A percentile compares a stretch with the other conserved stretches of the same genome.
Conservation (phyloP, 1,140 invertebrate species). For the Chymomyza costata region DNA sequence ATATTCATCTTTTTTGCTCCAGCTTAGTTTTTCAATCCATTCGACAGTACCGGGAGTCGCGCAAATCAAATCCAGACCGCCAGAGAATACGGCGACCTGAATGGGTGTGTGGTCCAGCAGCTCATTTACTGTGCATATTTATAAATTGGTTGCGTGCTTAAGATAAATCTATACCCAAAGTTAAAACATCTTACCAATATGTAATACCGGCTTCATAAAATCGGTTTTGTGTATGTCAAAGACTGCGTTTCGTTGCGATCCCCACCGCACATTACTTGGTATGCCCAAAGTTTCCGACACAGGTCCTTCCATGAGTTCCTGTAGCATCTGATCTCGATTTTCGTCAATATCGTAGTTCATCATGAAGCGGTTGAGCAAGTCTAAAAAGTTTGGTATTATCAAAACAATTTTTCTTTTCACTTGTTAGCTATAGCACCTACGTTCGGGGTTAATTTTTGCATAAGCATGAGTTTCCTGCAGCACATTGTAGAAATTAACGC, state of each 20-base stretch:
- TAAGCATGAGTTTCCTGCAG: constrained; percentile 75
- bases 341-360: constrained; percentile 53
- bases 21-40: constrained; percentile 85
- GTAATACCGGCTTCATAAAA: constrained; percentile 90
- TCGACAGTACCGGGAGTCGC: constrained; percentile 81
- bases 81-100: constrained; percentile 69
- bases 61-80: constrained; percentile 82
- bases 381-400: constrained; percentile 28
- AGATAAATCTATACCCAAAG: not conserved
- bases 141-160: constrained; percentile 30
- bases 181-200: constrained; percentile 77
- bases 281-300: constrained; percentile 82
- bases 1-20: constrained; percentile 78
- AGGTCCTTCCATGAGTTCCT: constrained; percentile 82
- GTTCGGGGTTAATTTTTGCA: too few relatives aligned
- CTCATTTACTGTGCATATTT: constrained; percentile 79
- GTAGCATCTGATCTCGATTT: constrained; percentile 69
- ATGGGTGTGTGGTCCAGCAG: constrained; percentile 81
- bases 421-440: constrained; percentile 33
- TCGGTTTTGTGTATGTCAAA: constrained; percentile 82
- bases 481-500: constrained; percentile 89
- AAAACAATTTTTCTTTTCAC: not conserved
- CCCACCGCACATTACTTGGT: constrained; percentile 80
- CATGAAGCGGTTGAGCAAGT: constrained; percentile 54
- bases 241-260: constrained; percentile 78